Conservation (phyloP, 2,888 invertebrate species). For the Sturmia bella region DNA sequence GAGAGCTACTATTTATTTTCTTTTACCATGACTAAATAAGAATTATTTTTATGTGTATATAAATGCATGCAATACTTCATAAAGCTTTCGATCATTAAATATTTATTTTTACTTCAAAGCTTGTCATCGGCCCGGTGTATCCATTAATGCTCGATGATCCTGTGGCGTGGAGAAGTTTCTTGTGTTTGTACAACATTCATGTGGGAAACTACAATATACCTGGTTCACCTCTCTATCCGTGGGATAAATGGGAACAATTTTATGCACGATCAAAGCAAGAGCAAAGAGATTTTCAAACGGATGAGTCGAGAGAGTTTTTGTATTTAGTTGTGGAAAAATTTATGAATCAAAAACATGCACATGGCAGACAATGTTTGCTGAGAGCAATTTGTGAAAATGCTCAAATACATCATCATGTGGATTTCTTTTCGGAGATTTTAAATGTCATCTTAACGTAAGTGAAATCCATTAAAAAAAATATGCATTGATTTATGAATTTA, state of each 20-base stretch:
- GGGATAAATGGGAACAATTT: constrained; percentile 72
- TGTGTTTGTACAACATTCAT: constrained; percentile 71
- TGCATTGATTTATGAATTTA: not conserved
- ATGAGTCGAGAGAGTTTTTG: constrained; percentile 71
- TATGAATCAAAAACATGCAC: constrained; percentile 59
- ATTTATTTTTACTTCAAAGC: constrained; percentile 44
- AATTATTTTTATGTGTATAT: too few species aligned
- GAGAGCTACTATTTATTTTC: too few species aligned
- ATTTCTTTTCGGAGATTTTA: constrained; percentile 76
- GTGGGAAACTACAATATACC: constrained; percentile 72
- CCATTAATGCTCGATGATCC: constrained; percentile 71
- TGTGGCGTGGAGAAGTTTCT: constrained; percentile 71
- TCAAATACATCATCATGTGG: constrained; percentile 76
- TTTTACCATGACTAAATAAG: too few species aligned
- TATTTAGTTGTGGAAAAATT: constrained; percentile 73
- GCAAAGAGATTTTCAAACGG: constrained; percentile 11
- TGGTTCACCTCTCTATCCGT: constrained; percentile 67
- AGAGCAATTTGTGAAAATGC: constrained; percentile 80
- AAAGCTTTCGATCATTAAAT: too few species aligned
- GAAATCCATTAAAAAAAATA: not conserved
- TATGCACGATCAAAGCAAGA: constrained; percentile 39
- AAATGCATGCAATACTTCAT: too few species aligned
- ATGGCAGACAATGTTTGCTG: constrained; percentile 74
- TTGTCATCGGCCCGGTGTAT: constrained; percentile 73
- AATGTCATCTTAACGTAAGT: constrained; percentile 77